Evolutionary conservation across 2,797 vertebrate species (phyloP), one percentile per base, ranked within the genome.

Genomic region (Eulemur mongoz): DNA sequence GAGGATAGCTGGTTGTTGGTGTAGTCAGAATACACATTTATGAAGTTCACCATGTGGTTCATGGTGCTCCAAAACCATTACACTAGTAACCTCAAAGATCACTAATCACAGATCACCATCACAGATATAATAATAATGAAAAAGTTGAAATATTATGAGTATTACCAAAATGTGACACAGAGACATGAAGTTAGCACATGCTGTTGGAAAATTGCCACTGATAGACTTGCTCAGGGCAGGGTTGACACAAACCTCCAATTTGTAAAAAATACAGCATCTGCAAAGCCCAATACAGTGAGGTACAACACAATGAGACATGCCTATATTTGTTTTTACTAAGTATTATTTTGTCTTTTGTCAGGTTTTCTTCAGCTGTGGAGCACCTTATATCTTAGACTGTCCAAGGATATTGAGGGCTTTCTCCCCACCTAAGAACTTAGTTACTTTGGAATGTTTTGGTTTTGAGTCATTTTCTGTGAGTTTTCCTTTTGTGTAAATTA

Each of bases 361-460:
- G 22, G 2, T 65, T 85, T 48, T 48, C 50, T 81, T 13, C 30
- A 83, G n/a, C 4, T 48, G 10, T 69, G 63, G 61, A 81, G 32
- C 17, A 40, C 4, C 4, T 59, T 38, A 1, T 35, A 18, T 81
- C 35, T 76, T 69, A 72, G 43, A 50, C 18, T 63, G 20, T 45
- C 59, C 27, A 80, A 80, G 38, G 50, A 14, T 14, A 30, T 5
- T 15, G 40, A 73, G 20, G 30, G 18, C 8, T 79, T 70, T 57
- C 3, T 35, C 9, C 2, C n/a, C 18, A 54, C 15, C 6, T 93
- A 11, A 48, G 23, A 79, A 79, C 17, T 54, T 40, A 17, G 14
- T 89, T 89, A 57, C 18, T 91, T 93, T n/a, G 20, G 70, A 79
- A 95, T 80, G 40, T 52, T 91, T 91, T 73, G 80, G 54, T 92